These are phyloP conservation scores for Atethmia centrago DNA, from an alignment of 2,888 invertebrate species.

Conservation along the genomic window DNA sequence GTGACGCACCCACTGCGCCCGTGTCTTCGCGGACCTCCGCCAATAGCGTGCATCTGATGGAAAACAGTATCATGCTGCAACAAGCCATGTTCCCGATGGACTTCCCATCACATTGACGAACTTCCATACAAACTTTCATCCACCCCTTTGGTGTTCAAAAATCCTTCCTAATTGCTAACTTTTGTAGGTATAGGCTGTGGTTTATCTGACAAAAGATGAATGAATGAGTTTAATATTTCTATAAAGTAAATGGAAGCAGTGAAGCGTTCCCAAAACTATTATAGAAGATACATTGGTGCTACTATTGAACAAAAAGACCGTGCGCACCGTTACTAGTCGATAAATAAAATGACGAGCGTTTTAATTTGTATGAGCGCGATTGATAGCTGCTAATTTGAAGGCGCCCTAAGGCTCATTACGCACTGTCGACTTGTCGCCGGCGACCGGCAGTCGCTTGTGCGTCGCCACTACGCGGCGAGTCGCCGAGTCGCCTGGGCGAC, in stretches of 20 bases:
- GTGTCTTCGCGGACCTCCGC: constrained; percentile 91
- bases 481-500: too few relatives aligned
- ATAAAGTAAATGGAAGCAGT: background rate
- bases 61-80: background rate
- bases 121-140: too few relatives aligned
- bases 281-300: background rate
- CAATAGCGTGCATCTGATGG: constrained; percentile 89
- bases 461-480: too few relatives aligned
- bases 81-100: too few relatives aligned
- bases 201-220: background rate
- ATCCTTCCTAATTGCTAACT: too few relatives aligned
- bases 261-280: background rate
- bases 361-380: background rate
- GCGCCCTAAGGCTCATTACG: background rate
- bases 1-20: constrained; percentile 72
- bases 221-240: background rate
- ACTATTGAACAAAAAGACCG: background rate
- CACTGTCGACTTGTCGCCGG: too few relatives aligned
- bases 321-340: background rate
- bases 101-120: background rate
- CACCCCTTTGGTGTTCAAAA: too few relatives aligned
- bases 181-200: background rate
- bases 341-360: background rate
- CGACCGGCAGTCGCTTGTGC: too few relatives aligned
- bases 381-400: too few relatives aligned